Conservation (phyloP, 1,140 invertebrate species). For the Heterodera schachtii region DNA sequence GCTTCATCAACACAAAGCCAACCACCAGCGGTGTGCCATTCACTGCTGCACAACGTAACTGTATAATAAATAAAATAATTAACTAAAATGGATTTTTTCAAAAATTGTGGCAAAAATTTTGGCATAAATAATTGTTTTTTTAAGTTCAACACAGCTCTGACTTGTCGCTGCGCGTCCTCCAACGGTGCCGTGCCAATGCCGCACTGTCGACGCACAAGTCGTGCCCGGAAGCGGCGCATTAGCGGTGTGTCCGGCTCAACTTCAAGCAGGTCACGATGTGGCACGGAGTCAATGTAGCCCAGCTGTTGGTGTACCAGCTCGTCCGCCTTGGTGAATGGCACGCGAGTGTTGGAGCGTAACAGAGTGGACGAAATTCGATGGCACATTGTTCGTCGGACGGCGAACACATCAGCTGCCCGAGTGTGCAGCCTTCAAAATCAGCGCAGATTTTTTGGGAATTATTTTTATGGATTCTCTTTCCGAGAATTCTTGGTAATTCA, state of each 20-base stretch:
- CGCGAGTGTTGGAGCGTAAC: conserved; percentile 53
- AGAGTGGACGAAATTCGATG: conserved; percentile 47
- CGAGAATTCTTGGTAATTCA: neutral
- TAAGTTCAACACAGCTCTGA: neutral
- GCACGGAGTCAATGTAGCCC: conserved; percentile 60
- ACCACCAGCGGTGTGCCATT: conserved; percentile 45
- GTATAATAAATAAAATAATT: neutral
- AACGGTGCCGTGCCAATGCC: conserved; percentile 17
- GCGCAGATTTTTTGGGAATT: neutral
- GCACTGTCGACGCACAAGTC: conserved; percentile 51
- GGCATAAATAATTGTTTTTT: conserved; percentile 14
- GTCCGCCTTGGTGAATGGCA: conserved; percentile 58
- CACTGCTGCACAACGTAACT: conserved; percentile 40
- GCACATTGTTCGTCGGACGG: conserved; percentile 58
- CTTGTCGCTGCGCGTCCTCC: conserved; percentile 15
- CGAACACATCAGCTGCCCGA: conserved; percentile 54
- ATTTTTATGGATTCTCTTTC: neutral
- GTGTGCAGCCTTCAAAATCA: conserved; percentile 22
- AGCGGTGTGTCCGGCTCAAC: conserved; percentile 53
- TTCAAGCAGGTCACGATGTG: conserved; percentile 55
- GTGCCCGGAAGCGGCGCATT: conserved; percentile 43
- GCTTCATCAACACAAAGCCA: conserved; percentile 43
- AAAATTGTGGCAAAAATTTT: neutral
- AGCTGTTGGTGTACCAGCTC: conserved; percentile 56
- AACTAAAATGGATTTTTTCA: no score